These are phyloP conservation scores for Leistus spinibarbis DNA, from an alignment of 2,888 invertebrate species.

Conservation along the genomic window DNA sequence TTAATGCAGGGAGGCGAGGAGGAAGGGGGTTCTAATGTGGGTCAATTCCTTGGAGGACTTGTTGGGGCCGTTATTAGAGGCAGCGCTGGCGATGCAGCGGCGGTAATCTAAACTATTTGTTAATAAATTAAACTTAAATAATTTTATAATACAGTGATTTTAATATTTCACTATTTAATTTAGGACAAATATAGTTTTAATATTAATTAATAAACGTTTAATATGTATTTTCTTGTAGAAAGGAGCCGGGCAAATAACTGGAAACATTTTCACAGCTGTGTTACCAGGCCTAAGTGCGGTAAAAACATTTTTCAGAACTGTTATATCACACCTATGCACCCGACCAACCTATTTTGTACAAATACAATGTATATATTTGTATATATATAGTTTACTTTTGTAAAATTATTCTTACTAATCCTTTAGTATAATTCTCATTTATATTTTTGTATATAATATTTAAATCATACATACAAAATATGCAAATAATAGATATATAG, in stretches of 20 bases:
- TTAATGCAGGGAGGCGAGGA: slow-evolving; percentile 51
- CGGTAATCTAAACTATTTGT: slow-evolving; percentile 48
- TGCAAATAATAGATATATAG: no score
- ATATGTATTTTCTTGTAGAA: no score
- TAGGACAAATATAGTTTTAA: no score
- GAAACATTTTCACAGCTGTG: slow-evolving; percentile 52
- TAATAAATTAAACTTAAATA: slow-evolving; percentile 1
- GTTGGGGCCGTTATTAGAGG: slow-evolving; percentile 55
- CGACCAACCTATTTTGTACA: neutral
- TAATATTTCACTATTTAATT: no score
- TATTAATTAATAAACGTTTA: no score
- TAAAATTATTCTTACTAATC: no score
- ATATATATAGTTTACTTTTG: no score
- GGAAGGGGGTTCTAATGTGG: slow-evolving; percentile 56
- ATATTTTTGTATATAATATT: neutral
- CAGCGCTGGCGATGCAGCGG: slow-evolving; percentile 54
- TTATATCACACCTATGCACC: neutral
- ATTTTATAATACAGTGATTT: slow-evolving; percentile 7
- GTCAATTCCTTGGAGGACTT: slow-evolving; percentile 56
- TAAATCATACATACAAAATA: no score
- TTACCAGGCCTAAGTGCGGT: slow-evolving; percentile 57
- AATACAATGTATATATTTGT: slow-evolving; percentile 11
- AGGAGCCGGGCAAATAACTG: slow-evolving; percentile 55
- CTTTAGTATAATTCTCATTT: neutral
- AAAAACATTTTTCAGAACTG: slow-evolving; percentile 40